Conservation (phyloP, 2,888 invertebrate genomes). For the Papilio gigon region DNA sequence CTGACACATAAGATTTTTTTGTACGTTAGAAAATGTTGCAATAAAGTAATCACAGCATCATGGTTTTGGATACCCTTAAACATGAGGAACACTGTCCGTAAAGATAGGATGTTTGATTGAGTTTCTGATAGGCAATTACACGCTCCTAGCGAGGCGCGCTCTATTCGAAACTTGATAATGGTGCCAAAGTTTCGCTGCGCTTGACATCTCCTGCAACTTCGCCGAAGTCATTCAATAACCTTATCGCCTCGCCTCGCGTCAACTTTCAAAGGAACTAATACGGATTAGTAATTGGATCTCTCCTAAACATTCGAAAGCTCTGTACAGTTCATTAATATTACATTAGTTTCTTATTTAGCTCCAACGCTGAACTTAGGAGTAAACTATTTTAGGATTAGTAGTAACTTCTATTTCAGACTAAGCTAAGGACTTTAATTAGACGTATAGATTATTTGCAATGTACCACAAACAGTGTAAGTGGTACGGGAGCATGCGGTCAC, state of each 20-base stretch:
- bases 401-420: not conserved
- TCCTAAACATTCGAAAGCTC: not conserved
- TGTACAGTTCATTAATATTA: no score
- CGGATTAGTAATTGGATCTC: conserved; percentile 3
- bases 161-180: conserved; percentile 24
- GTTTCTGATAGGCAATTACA: conserved; percentile 35
- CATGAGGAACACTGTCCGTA: not conserved
- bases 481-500: not conserved
- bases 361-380: not conserved
- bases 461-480: not conserved
- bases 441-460: not conserved
- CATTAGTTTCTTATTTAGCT: no score
- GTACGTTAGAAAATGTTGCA: not conserved
- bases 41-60: no score
- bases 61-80: conserved; percentile 1
- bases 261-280: conserved; percentile 5
- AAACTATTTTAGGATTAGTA: not conserved
- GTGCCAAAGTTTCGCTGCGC: conserved; percentile 11
- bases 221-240: conserved; percentile 23
- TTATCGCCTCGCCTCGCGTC: conserved; percentile 9
- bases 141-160: conserved; percentile 21
- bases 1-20: no score
- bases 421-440: not conserved
- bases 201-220: conserved; percentile 5
- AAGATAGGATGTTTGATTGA: conserved; percentile 30